These are phyloP conservation scores for Lepidothrix coronata DNA, from an alignment of 2,113 vertebrate species.

Conservation along the genomic window DNA sequence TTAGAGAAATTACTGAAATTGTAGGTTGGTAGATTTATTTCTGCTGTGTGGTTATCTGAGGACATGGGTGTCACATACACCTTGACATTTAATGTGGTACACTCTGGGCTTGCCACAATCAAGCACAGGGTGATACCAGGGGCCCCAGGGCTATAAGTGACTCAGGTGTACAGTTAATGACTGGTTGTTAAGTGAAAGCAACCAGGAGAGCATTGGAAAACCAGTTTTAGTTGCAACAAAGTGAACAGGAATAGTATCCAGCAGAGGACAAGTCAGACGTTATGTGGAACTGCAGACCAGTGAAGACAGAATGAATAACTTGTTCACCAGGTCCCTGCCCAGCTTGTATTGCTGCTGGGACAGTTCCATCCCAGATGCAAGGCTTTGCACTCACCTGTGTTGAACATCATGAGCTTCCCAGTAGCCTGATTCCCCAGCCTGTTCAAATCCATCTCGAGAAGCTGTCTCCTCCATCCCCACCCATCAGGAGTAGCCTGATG, in stretches of 20 bases:
- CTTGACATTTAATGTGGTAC: background rate
- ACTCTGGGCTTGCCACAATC: background rate
- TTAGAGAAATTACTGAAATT: background rate
- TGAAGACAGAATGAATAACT: accelerated
- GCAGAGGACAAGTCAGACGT: background rate
- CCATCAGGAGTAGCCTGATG: accelerated
- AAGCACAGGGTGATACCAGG: background rate
- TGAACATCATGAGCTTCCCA: background rate
- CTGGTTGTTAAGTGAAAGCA: background rate
- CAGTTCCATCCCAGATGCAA: background rate
- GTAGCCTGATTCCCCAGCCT: background rate
- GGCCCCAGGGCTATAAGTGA: background rate
- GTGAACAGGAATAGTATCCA: background rate
- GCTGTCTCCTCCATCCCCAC: accelerated
- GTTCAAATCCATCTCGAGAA: background rate
- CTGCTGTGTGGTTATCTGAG: background rate
- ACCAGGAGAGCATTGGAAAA: background rate
- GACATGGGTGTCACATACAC: background rate
- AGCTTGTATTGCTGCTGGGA: background rate
- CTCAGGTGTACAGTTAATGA: background rate
- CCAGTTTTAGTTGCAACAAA: background rate
- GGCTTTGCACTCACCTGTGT: background rate
- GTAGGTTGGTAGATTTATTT: background rate
- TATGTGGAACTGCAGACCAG: background rate
- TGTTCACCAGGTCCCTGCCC: background rate